phyloP scores from a whole-genome alignment of 2,888 invertebrate genomes.

The Andrena chrysosceles region DNA sequence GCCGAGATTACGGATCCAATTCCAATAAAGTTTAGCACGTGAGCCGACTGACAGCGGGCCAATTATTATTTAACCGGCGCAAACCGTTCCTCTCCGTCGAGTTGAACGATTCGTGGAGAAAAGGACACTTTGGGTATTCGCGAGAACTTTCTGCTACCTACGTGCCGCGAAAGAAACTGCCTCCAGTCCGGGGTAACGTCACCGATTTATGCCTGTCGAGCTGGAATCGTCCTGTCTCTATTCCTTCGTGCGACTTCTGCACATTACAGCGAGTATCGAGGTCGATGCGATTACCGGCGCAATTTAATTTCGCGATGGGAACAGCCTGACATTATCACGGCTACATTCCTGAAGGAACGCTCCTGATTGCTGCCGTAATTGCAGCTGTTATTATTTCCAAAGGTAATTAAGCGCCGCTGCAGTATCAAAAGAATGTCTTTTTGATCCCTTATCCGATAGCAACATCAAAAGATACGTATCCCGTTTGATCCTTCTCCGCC shows the following conservation, averaged over 20 bases:
- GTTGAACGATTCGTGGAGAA: conserved; percentile 27
- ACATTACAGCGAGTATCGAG: conserved; percentile 20
- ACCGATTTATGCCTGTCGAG: conserved; percentile 41
- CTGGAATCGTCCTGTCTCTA: conserved; percentile 21
- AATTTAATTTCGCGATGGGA: conserved; percentile 48
- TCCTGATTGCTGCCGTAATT: conserved; percentile 52
- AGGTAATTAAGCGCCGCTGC: conserved; percentile 59
- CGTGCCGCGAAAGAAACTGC: conserved; percentile 61
- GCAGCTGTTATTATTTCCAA: conserved; percentile 56
- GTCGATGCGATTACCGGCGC: conserved; percentile 37
- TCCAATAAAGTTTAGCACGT: conserved; percentile 83
- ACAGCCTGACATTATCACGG: conserved; percentile 23
- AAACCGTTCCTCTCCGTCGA: conserved; percentile 45
- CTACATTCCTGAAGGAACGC: conserved; percentile 38
- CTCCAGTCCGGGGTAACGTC: neutral
- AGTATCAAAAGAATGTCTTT: conserved; percentile 55
- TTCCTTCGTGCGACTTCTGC: neutral
- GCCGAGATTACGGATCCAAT: conserved; percentile 83
- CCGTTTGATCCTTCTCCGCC: conserved; percentile 37
- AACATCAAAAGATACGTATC: conserved; percentile 39
- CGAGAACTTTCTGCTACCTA: conserved; percentile 56
- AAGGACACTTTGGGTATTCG: conserved; percentile 58
- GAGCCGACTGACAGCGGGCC: conserved; percentile 80
- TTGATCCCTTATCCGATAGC: conserved; percentile 51
- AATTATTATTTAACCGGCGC: conserved; percentile 79